phyloP scores from a whole-genome alignment of 2,797 vertebrate genomes.

The Hypotaenidia okinawae region DNA sequence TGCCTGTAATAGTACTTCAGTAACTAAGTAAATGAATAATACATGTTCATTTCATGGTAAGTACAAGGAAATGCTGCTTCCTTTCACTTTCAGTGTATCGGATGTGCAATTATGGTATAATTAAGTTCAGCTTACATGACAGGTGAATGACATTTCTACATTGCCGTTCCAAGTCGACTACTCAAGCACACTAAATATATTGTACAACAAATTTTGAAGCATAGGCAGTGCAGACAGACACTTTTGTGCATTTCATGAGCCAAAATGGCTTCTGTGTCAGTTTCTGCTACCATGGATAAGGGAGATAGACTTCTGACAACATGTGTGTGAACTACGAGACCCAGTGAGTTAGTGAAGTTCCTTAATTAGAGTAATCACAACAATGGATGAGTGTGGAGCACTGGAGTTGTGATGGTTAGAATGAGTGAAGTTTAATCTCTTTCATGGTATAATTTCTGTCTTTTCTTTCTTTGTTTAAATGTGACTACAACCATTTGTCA shows the following conservation, averaged over 20 bases:
- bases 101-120: slow-evolving; percentile 46
- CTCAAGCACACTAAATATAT: neutral
- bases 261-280: neutral
- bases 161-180: neutral
- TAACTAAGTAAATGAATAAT: slow-evolving; percentile 40
- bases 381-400: neutral
- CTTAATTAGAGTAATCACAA: slow-evolving; percentile 13
- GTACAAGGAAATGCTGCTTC: slow-evolving; percentile 40
- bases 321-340: neutral
- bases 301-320: neutral
- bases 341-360: neutral
- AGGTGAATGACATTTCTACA: slow-evolving; percentile 6
- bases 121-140: slow-evolving; percentile 29
- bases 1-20: neutral
- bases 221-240: neutral
- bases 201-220: neutral
- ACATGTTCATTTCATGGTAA: slow-evolving; percentile 15
- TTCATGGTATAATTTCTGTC: neutral
- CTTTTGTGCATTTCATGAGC: neutral
- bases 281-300: neutral
- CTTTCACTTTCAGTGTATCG: neutral
- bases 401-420: neutral
- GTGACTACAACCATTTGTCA: slow-evolving; percentile 54
- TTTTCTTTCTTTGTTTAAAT: slow-evolving; percentile 28
- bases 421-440: neutral